Conservation (phyloP, 2,888 invertebrate genomes). For the Hofmannophila pseudospretella region DNA sequence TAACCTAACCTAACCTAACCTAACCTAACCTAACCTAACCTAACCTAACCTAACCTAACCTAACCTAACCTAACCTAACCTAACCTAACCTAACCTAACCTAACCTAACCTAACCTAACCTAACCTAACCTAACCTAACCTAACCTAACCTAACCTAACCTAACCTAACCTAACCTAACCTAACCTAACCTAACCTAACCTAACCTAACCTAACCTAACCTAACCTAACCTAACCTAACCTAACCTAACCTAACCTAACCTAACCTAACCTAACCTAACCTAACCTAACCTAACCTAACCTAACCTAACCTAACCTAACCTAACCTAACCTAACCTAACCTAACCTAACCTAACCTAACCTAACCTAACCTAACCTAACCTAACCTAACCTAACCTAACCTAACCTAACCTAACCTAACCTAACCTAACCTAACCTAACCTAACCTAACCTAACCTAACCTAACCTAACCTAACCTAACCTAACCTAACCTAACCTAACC, state of each 20-base stretch:
- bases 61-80: too few relatives aligned
- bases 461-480: conserved; percentile 6
- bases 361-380: conserved; percentile 19
- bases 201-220: conserved; percentile 12
- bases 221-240: conserved; percentile 12
- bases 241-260: conserved; percentile 13
- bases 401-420: conserved; percentile 18
- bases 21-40: background rate
- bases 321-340: conserved; percentile 11
- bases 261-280: conserved; percentile 13
- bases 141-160: background rate
- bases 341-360: conserved; percentile 20
- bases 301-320: conserved; percentile 9
- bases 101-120: too few relatives aligned
- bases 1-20: background rate
- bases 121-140: background rate
- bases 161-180: conserved; percentile 3
- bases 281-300: conserved; percentile 10
- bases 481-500: conserved; percentile 8
- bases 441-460: conserved; percentile 12
- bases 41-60: too few relatives aligned
- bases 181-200: conserved; percentile 7
- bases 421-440: conserved; percentile 18
- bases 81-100: too few relatives aligned
- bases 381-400: conserved; percentile 19